These are phyloP conservation scores for Coranthus polyacanthus DNA, from an alignment of 2,797 vertebrate species.

Conservation along the genomic window DNA sequence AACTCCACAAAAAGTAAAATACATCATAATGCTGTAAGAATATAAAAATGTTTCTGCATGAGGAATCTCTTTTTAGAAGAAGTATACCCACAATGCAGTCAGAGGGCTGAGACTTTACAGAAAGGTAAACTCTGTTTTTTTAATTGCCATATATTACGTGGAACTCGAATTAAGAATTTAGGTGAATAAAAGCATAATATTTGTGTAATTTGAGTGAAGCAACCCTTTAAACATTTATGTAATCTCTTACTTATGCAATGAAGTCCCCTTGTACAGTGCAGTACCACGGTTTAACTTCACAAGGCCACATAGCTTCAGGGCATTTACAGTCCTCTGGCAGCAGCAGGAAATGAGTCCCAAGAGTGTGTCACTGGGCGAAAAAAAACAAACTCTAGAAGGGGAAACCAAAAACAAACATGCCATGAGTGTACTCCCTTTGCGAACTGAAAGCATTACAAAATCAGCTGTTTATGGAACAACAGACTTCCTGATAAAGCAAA, in stretches of 20 bases:
- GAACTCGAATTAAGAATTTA: too few relatives aligned
- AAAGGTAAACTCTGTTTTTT: too few relatives aligned
- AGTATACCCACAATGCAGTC: too few relatives aligned
- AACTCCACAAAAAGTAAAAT: too few relatives aligned
- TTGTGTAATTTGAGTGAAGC: background rate
- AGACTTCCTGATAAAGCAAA: constrained; percentile 11
- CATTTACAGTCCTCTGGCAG: constrained; percentile 34
- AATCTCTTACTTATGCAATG: constrained; percentile 34
- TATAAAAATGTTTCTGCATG: too few relatives aligned
- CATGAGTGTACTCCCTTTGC: background rate
- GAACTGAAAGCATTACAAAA: constrained; percentile 29
- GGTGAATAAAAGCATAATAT: background rate
- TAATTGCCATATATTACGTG: too few relatives aligned
- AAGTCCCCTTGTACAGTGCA: constrained; percentile 19
- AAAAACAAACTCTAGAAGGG: constrained; percentile 59
- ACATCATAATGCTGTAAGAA: too few relatives aligned
- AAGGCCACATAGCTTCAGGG: constrained; percentile 32
- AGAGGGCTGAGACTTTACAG: too few relatives aligned
- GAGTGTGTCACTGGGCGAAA: constrained; percentile 31
- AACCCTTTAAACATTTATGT: constrained; percentile 48
- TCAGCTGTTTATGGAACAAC: constrained; percentile 23
- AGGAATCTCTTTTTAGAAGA: too few relatives aligned
- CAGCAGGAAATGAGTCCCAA: constrained; percentile 34
- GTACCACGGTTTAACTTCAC: constrained; percentile 27
- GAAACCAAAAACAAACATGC: constrained; percentile 42